A percentile compares a stretch with the other conserved stretches of the same genome.
Conservation (phyloP, 2,888 invertebrate species). For the Eledone cirrhosa region DNA sequence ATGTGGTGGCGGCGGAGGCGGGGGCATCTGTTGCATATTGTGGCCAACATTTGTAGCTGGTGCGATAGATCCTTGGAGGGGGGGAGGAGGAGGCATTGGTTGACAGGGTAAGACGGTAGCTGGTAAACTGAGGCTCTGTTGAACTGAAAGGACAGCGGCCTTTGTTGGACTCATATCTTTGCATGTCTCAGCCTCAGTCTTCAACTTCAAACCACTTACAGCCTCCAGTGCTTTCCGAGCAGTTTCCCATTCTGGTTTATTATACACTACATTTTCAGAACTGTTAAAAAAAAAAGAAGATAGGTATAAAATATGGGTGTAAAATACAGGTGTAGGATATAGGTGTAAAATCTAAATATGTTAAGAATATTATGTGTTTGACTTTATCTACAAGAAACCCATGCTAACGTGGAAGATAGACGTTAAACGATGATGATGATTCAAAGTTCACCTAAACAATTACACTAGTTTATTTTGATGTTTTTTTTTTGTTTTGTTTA, state of each 20-base stretch:
- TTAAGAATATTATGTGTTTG: too few species aligned
- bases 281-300: background rate
- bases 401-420: too few species aligned
- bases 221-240: constrained; percentile 58
- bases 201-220: constrained; percentile 16
- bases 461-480: too few species aligned
- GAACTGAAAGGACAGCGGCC: background rate
- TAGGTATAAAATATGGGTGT: too few species aligned
- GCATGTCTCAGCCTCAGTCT: background rate
- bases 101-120: constrained; percentile 1
- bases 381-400: too few species aligned
- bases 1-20: background rate
- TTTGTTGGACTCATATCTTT: constrained; percentile 13
- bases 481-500: too few species aligned
- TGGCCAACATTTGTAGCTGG: too few species aligned
- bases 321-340: too few species aligned
- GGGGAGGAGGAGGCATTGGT: constrained; percentile 28
- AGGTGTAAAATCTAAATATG: too few species aligned
- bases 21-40: background rate
- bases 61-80: too few species aligned
- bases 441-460: too few species aligned
- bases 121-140: background rate
- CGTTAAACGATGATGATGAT: too few species aligned
- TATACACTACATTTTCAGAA: constrained; percentile 20
- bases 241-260: constrained; percentile 56